Evolutionary conservation across 2,113 vertebrate species (phyloP).

Genomic region (Tupaia chinensis): DNA sequence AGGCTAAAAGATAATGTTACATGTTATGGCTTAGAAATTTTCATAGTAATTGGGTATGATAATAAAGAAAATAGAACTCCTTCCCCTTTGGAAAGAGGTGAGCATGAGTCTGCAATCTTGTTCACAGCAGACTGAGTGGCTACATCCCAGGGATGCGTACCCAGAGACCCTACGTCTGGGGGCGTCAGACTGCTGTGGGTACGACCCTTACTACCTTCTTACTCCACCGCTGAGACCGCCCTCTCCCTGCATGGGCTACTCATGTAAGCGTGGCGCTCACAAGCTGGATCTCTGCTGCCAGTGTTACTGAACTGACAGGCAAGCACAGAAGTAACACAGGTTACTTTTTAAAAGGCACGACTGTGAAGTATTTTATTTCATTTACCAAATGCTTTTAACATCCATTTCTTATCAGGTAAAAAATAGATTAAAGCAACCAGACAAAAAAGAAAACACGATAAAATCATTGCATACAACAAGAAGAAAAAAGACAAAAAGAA

Average conservation of each 20-base stretch:
- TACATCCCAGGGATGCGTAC: accelerated
- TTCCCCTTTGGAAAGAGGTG: neutral
- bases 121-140: neutral
- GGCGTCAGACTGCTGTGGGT: accelerated
- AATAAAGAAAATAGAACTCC: conserved; percentile 11
- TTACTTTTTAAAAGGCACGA: neutral
- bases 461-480: neutral
- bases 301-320: neutral
- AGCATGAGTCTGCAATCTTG: neutral
- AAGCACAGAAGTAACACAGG: neutral
- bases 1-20: neutral
- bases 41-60: neutral
- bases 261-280: neutral
- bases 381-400: conserved; percentile 69
- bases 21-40: neutral
- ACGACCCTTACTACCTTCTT: neutral
- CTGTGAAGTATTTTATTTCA: conserved; percentile 50
- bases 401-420: conserved; percentile 54
- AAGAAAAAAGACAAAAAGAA: neutral
- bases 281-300: neutral
- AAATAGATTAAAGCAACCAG: conserved; percentile 22
- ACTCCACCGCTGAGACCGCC: neutral
- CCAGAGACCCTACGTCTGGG: neutral
- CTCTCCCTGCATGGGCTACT: neutral
- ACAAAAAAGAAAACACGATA: neutral